Percentiles rank a stretch among this genome's conserved stretches.
Conservation (phyloP, 2,797 vertebrate species). For the Amblyraja radiata region DNA sequence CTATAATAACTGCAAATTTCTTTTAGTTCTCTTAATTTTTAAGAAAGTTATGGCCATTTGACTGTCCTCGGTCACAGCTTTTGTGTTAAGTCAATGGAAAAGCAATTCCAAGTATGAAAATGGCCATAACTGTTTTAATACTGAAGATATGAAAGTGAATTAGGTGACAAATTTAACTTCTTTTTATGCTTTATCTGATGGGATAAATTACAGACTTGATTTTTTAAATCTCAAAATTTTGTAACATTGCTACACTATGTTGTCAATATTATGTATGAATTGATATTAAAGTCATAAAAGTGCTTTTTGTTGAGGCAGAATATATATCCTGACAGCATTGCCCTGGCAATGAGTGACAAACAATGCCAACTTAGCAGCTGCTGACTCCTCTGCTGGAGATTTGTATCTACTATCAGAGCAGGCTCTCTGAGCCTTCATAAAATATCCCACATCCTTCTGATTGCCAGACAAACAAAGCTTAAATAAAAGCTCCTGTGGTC, state of each 20-base stretch:
- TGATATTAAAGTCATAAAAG: not conserved
- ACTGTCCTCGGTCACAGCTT: too few species aligned
- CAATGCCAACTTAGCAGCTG: not conserved
- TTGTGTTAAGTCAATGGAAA: too few species aligned
- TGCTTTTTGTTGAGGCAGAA: not conserved
- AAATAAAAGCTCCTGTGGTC: not conserved
- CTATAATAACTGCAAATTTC: too few species aligned
- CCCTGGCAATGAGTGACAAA: not conserved
- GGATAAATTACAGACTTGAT: too few species aligned
- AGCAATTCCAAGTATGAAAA: too few species aligned
- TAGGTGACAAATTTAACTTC: too few species aligned
- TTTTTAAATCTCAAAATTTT: too few species aligned
- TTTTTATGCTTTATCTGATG: too few species aligned
- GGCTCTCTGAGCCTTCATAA: not conserved
- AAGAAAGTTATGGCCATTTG: too few species aligned
- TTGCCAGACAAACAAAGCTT: not conserved
- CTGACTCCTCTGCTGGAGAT: not conserved
- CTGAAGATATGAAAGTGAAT: too few species aligned
- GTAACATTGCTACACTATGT: not conserved
- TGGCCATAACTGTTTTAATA: too few species aligned
- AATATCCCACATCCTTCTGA: not conserved
- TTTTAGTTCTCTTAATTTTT: too few species aligned
- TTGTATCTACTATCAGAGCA: not conserved
- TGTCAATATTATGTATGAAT: not conserved
- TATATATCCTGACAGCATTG: not conserved